Evolutionary conservation across 2,113 vertebrate species (phyloP).

Genomic region (Microcebus ravelobensis): DNA sequence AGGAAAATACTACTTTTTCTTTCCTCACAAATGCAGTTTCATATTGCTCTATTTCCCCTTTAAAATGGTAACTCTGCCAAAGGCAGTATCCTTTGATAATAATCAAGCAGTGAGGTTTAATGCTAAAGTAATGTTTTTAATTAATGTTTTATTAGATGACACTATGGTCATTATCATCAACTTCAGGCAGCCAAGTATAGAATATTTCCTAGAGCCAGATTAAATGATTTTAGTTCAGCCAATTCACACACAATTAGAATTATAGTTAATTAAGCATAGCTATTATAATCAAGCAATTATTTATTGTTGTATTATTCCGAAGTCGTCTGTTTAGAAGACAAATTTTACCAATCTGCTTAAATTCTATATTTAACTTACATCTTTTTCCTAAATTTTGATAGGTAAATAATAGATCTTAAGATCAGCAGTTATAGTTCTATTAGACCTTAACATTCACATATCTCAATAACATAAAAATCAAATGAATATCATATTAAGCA

Average conservation of each 20-base stretch:
- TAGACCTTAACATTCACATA: constrained; percentile 14
- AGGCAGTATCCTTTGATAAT: constrained; percentile 17
- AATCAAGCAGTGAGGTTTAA: constrained; percentile 45
- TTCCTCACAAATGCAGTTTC: background rate
- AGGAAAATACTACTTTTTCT: constrained; percentile 28
- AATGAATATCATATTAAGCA: background rate
- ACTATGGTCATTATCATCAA: constrained; percentile 10
- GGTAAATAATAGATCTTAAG: background rate
- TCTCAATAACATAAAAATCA: background rate
- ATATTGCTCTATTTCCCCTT: background rate
- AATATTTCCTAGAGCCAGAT: constrained; percentile 53
- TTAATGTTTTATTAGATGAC: constrained; percentile 58
- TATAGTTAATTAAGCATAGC: background rate
- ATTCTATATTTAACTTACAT: background rate
- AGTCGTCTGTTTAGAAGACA: constrained; percentile 47
- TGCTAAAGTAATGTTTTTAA: constrained; percentile 46
- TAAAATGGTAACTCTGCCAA: constrained; percentile 40
- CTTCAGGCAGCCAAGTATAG: constrained; percentile 39
- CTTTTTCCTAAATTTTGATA: background rate
- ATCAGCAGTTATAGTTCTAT: constrained; percentile 13
- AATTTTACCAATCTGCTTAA: constrained; percentile 33
- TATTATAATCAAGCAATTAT: constrained; percentile 42
- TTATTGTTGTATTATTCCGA: constrained; percentile 39
- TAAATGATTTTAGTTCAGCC: constrained; percentile 50
- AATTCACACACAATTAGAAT: constrained; percentile 39